Evolutionary conservation across 2,113 vertebrate genomes (phyloP).

Genomic region (Dermatemys mawii): DNA sequence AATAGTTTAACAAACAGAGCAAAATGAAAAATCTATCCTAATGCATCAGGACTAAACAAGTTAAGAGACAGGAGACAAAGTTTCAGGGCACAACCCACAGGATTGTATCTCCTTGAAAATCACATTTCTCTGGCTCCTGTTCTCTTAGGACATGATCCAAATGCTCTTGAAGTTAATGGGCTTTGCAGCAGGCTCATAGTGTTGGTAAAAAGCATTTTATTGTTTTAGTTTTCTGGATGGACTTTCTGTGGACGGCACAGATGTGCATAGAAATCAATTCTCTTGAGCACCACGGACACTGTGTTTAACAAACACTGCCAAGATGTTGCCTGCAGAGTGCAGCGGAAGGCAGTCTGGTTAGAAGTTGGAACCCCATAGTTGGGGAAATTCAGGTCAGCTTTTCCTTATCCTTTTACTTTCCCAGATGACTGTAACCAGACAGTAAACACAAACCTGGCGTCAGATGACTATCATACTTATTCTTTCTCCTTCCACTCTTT

Average conservation of each 20-base stretch:
- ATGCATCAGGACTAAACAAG: conserved; percentile 40
- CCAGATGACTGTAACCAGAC: background rate
- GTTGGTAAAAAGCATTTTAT: conserved; percentile 31
- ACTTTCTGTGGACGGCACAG: conserved; percentile 16
- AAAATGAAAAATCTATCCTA: background rate
- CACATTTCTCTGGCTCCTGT: background rate
- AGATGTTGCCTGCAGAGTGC: conserved; percentile 24
- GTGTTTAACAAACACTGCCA: conserved; percentile 7
- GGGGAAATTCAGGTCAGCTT: conserved; percentile 6
- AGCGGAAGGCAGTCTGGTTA: conserved; percentile 28
- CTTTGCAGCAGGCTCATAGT: conserved; percentile 13
- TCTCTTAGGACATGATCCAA: background rate
- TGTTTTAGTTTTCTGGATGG: conserved; percentile 12
- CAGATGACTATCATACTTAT: background rate
- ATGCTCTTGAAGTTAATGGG: conserved; percentile 12
- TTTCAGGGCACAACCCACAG: background rate
- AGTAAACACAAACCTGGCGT: background rate
- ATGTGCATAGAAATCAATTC: background rate
- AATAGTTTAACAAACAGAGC: background rate
- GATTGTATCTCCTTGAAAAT: conserved; percentile 5
- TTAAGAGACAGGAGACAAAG: background rate
- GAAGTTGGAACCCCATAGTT: background rate
- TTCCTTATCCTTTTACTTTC: conserved; percentile 41
- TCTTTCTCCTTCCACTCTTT: background rate
- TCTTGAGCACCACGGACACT: background rate